phyloP scores from a whole-genome alignment of 2,888 invertebrate species.

The Cyrtodaria siliqua region DNA sequence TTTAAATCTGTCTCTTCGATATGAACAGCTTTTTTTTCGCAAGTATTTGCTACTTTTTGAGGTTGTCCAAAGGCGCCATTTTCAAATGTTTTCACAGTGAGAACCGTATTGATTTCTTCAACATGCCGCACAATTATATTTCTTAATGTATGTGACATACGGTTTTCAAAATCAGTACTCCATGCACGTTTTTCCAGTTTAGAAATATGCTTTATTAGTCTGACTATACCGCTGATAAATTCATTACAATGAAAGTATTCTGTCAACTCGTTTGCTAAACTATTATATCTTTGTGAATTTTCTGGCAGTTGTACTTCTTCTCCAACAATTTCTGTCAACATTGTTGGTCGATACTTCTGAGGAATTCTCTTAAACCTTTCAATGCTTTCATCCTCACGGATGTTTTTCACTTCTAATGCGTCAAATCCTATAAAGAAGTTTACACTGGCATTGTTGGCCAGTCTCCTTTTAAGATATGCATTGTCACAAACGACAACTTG shows the following conservation, averaged over 20 bases:
- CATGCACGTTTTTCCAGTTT: constrained; percentile 5
- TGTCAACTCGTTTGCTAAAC: background rate
- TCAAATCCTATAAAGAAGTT: constrained; percentile 36
- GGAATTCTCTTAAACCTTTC: constrained; percentile 53
- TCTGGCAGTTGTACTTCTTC: constrained; percentile 49
- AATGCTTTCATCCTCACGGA: constrained; percentile 2
- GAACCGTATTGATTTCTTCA: no score
- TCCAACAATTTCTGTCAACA: constrained; percentile 63
- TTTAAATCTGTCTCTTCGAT: no score
- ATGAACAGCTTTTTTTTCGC: no score
- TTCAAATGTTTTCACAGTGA: no score
- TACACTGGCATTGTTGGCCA: constrained; percentile 10
- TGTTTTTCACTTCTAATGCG: constrained; percentile 6
- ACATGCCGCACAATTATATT: no score
- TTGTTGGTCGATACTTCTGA: constrained; percentile 44
- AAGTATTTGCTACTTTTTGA: no score
- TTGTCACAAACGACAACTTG: constrained; percentile 46
- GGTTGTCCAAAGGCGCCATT: no score
- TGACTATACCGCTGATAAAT: constrained; percentile 19
- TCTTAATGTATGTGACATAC: no score
- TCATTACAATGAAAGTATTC: background rate
- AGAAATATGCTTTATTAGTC: constrained; percentile 22
- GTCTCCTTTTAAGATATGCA: constrained; percentile 10
- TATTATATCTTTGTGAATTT: background rate
- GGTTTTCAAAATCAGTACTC: constrained; percentile 1